Evolutionary conservation across 2,888 invertebrate genomes (phyloP), one percentile per base, ranked within the genome.

Genomic region (Allophyes oxyacanthae): DNA sequence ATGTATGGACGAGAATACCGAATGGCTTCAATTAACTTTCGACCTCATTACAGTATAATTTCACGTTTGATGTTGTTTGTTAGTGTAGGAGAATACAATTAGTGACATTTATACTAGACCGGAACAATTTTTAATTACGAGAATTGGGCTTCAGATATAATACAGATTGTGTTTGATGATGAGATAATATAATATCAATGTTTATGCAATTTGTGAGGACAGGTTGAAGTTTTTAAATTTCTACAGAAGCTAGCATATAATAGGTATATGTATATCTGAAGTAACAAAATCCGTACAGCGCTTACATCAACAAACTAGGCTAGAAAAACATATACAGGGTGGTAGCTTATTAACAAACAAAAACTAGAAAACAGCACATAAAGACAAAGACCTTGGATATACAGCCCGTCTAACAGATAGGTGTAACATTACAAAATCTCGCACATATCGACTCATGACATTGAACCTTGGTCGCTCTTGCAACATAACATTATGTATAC

Each of bases 401-500:
- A 62, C 50, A 68, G 32, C 57, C 63, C 33, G 45, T 49, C 51
- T 67, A 37, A 52, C 44, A 71, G 43, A 67, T 65, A 64, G 61
- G 64, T 77, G 62, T 71, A 62, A 59, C 30, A 46, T 77, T 77
- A 72, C 68, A 75, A 77, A 68, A 72, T 63, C 40, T 77, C 37
- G 20, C 59, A 66, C 51, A 64, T 69, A 74, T 56, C 56, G 37
- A 49, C 55, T 43, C 25, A 40, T 75, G 69, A 65, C 78, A 75
- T 69, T 78, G 76, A 72, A 75, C 65, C 58, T 75, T 57, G 36
- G 33, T 48, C 40, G 25, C 6, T 43, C 49, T 60, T 70, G 49
- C 71, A 57, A 51, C 63, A 70, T 52, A 64, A 36, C 70, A 55
- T 71, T 64, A 58, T 43, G 43, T 55, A 60, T 49, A 58, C 55